Evolutionary conservation across 92 coral and sea anemone species (phyloP).

Genomic region (Desmophyllum pertusum): DNA sequence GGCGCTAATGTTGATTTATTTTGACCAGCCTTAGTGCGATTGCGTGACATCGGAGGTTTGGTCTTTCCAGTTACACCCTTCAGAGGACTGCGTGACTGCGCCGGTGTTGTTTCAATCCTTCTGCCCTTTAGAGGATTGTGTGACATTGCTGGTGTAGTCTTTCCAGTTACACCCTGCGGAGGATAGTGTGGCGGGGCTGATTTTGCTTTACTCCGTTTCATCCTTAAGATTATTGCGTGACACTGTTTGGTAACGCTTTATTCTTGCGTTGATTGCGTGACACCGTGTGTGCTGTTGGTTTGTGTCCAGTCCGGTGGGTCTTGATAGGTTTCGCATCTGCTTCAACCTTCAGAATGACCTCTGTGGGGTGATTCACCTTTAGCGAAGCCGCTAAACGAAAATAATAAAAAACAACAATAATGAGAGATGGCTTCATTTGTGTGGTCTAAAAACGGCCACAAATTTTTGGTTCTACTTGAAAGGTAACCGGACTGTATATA

Average conservation of each 20-base stretch:
- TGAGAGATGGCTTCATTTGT: no score
- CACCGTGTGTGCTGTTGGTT: not conserved
- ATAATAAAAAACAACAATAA: not conserved
- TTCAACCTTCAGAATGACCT: conserved; percentile 40
- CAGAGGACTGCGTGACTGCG: not conserved
- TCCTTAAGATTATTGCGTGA: not conserved
- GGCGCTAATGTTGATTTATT: no score
- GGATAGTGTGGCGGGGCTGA: not conserved
- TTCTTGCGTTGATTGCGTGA: not conserved
- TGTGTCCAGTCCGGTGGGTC: not conserved
- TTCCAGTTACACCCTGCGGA: not conserved
- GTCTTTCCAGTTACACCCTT: not conserved
- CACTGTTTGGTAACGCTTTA: not conserved
- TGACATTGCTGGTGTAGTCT: not conserved
- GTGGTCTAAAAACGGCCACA: no score
- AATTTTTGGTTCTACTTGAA: no score
- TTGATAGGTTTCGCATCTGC: conserved; percentile 61
- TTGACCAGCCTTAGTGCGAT: not conserved
- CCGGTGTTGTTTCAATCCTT: not conserved
- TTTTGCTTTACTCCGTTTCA: not conserved
- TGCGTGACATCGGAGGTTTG: conserved; percentile 11
- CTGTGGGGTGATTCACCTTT: conserved; percentile 11
- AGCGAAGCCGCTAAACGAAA: not conserved
- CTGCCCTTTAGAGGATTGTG: not conserved
- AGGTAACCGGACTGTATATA: not conserved